Evolutionary conservation across 2,797 vertebrate genomes (phyloP), one percentile per base, ranked within the genome.

Genomic region (Karalla daura): DNA sequence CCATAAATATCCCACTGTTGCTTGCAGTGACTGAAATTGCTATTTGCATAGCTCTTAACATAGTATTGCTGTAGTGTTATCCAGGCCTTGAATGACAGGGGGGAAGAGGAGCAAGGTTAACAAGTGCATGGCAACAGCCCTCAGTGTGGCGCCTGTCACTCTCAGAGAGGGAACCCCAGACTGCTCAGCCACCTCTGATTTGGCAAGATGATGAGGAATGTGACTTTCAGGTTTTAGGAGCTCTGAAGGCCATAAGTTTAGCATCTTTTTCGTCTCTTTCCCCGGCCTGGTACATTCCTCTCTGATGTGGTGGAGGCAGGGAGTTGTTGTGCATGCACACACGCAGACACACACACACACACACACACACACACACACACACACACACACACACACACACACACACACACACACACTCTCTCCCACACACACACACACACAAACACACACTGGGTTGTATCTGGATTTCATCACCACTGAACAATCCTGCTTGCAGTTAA

Each of bases 401-500:
- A n/a, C n/a, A n/a, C n/a, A n/a, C n/a, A n/a, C n/a, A n/a, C n/a
- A n/a, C n/a, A n/a, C n/a, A n/a, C n/a, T n/a, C n/a, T n/a, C n/a
- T n/a, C n/a, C n/a, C n/a, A n/a, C n/a, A n/a, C n/a, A n/a, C n/a
- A n/a, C n/a, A n/a, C n/a, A n/a, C n/a, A n/a, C n/a, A n/a, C 71
- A 40, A 75, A 51, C 67, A 58, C 43, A 46, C 54, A 41, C 65
- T 37, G 62, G 59, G 78, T 87, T 89, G 83, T 84, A 77, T 91
- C 91, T 92, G 89, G 89, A 89, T 91, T 91, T 91, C 89, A 91
- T 91, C 91, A 91, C 78, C 78, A 51, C 62, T 41, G 64, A 88
- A 81, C 77, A 90, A 81, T 76, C 70, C 87, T 83, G 86, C 84
- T 86, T 79, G 77, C 78, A 85, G 88, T 90, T 88, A 91, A 86